These are phyloP conservation scores for Lophotriccus pileatus DNA, from an alignment of 2,797 vertebrate species.

Conservation along the genomic window DNA sequence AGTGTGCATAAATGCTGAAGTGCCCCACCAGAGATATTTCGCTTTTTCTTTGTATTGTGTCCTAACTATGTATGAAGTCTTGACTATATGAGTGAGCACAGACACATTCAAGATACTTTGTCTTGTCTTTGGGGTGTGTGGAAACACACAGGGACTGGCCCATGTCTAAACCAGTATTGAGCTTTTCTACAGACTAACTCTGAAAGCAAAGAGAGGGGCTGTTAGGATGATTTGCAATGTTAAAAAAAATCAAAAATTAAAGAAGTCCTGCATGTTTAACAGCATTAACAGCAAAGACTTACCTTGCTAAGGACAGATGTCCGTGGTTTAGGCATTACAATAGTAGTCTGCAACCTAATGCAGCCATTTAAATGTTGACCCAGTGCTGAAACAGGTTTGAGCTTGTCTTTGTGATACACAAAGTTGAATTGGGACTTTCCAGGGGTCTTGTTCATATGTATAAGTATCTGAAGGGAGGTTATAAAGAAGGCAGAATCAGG, in stretches of 20 bases:
- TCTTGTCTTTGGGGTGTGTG: not conserved
- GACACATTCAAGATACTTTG: not conserved
- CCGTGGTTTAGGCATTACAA: not conserved
- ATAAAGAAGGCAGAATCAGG: not conserved
- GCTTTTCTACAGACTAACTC: not conserved
- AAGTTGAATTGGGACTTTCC: not conserved
- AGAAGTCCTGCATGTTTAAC: not conserved
- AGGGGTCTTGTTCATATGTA: not conserved
- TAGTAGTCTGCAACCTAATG: not conserved
- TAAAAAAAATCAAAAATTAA: not conserved
- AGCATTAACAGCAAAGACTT: not conserved
- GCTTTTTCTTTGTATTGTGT: not conserved
- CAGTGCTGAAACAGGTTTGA: not conserved
- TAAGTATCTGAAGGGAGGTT: not conserved
- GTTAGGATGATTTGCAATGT: not conserved
- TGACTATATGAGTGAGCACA: not conserved
- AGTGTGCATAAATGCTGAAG: not conserved
- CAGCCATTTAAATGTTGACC: rapidly evolving
- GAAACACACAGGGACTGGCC: not conserved
- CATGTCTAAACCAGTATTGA: not conserved
- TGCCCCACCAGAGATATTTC: not conserved
- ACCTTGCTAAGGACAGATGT: not conserved
- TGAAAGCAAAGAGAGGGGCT: not conserved
- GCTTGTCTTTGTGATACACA: not conserved
- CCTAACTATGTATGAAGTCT: not conserved